A percentile compares a stretch with the other conserved stretches of the same genome.
phyloP scores from a whole-genome alignment of 2,797 vertebrate species.

The Netta rufina region DNA sequence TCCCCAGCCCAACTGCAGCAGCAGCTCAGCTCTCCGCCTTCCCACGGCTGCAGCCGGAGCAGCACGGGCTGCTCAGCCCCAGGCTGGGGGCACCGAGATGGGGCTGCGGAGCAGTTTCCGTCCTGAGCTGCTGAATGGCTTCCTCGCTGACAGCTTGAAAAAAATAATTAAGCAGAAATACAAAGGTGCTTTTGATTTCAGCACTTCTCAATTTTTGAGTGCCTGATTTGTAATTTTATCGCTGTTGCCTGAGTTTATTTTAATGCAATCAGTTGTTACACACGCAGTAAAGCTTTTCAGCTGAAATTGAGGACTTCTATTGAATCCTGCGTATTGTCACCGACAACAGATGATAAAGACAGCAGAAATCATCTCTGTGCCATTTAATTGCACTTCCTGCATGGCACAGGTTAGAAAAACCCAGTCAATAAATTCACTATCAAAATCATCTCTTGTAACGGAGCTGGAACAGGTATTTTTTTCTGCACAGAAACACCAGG shows the following conservation, averaged over 20 bases:
- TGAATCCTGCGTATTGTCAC: neutral
- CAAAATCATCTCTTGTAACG: accelerated
- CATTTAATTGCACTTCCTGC: neutral
- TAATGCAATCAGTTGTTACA: neutral
- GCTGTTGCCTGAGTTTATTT: neutral
- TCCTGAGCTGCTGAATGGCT: neutral
- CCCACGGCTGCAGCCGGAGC: neutral
- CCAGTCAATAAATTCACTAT: neutral
- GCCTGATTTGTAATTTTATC: neutral
- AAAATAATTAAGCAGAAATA: neutral
- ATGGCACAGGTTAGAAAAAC: neutral
- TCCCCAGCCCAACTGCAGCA: accelerated
- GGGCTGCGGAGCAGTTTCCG: neutral
- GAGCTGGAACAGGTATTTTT: accelerated
- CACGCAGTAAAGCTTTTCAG: neutral
- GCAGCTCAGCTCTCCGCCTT: neutral
- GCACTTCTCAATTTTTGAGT: neutral
- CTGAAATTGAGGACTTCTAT: accelerated
- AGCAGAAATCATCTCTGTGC: neutral
- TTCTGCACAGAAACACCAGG: neutral
- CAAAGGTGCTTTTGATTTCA: neutral
- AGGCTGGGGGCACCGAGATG: neutral
- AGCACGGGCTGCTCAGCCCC: neutral
- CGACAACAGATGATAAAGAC: neutral
- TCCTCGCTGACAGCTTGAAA: neutral